Evolutionary conservation across 2,113 vertebrate genomes (phyloP), one percentile per base, ranked within the genome.

Genomic region (Alectura lathami): DNA sequence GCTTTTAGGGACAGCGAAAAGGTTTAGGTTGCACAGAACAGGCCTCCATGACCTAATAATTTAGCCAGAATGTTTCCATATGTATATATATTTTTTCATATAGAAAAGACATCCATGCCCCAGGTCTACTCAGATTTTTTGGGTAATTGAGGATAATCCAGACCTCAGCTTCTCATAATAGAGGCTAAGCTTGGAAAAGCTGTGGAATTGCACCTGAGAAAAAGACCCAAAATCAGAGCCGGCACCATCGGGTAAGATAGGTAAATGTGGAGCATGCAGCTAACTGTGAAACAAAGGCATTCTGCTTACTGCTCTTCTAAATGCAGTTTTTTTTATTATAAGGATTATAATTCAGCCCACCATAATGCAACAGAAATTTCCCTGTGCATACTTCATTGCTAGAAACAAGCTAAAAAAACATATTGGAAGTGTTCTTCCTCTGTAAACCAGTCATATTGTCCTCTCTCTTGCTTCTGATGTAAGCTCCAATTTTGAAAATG

Each of bases 351-450:
- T 77, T 88, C 85, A 83, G 32, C 13, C 30, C 8, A 43, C 43
- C 47, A 42, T 89, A 88, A 77, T 48, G 60, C 43, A 91, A 81
- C 83, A 30, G 82, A 88, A 86, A 83, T 48, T 88, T 88, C 68
- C 47, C 72, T 83, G 43, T 42, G 74, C 51, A 81, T 51, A 47
- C 17, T 88, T 83, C 21, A 20, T 70, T 86, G 34, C 32, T 96
- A 86, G 75, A 94, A 91, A 83, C 62, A 88, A 29, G 30, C 26
- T 88, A 93, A 95, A 83, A 6, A 91, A 67, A 21, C 34, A 87
- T 80, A 77, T 22, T 77, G 75, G 43, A 91, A 86, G 34, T 48
- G n/a, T 29, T 88, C 9, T 72, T 69, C 79, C 30, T 29, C 16
- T 85, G 20, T 70, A 59, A 86, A 73, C 27, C 67, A 51, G 34